Evolutionary conservation across 2,888 invertebrate genomes (phyloP).

Genomic region (Leucophenga montana): DNA sequence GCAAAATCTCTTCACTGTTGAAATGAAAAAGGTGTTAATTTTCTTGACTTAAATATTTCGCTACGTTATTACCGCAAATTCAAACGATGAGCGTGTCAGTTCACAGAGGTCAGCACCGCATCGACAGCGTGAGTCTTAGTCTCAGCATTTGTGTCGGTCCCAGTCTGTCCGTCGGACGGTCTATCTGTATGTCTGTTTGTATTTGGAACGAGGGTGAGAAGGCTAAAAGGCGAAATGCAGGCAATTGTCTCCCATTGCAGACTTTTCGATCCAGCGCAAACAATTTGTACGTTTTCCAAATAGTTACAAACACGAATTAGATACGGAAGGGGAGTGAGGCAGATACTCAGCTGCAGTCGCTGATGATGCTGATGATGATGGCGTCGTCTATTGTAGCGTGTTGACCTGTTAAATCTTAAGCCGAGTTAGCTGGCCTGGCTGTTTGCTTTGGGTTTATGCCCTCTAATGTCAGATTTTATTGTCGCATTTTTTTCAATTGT

Average conservation of each 20-base stretch:
- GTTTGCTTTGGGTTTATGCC: background rate
- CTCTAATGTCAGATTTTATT: background rate
- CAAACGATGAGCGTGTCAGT: constrained; percentile 72
- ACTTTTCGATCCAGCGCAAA: constrained; percentile 32
- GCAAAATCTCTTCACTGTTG: constrained; percentile 63
- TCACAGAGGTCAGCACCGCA: constrained; percentile 67
- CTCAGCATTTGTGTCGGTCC: background rate
- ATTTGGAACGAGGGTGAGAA: constrained; percentile 8
- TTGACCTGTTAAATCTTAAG: background rate
- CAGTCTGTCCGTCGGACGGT: background rate
- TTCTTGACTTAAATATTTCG: constrained; percentile 72
- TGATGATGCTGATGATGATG: background rate
- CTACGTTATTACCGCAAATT: constrained; percentile 72
- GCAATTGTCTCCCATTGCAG: constrained; percentile 28
- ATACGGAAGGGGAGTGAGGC: background rate
- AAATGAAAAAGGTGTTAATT: constrained; percentile 72
- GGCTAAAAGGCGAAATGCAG: constrained; percentile 3
- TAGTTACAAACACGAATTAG: constrained; percentile 61
- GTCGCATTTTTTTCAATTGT: background rate
- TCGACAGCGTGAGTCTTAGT: constrained; percentile 15
- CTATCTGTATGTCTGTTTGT: background rate
- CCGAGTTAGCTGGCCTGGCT: background rate
- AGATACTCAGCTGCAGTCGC: background rate
- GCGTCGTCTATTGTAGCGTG: background rate
- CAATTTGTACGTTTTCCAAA: constrained; percentile 63